phyloP scores from a whole-genome alignment of 2,888 invertebrate species.

The Tinea semifulvella region DNA sequence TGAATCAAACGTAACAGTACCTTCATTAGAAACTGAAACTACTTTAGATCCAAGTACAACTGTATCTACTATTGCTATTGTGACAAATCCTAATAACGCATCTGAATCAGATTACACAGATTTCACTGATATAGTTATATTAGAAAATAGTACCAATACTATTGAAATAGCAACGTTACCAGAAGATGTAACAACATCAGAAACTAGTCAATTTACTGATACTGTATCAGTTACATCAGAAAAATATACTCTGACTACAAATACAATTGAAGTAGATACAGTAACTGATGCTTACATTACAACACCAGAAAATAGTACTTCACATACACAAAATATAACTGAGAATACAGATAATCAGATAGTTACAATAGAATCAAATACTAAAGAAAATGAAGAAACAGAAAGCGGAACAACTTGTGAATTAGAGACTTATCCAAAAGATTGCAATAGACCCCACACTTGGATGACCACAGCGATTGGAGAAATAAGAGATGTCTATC shows the following conservation, averaged over 20 bases:
- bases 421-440: slow-evolving; percentile 23
- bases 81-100: background rate
- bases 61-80: background rate
- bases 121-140: background rate
- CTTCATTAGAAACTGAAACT: background rate
- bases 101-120: background rate
- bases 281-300: background rate
- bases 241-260: background rate
- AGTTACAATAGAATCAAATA: background rate
- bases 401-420: slow-evolving; percentile 12
- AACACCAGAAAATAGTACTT: background rate
- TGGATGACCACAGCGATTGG: slow-evolving; percentile 49
- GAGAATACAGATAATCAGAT: too few species aligned
- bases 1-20: background rate
- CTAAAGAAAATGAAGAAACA: background rate
- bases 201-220: background rate
- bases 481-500: slow-evolving; percentile 41
- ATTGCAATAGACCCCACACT: slow-evolving; percentile 36
- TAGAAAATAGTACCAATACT: background rate
- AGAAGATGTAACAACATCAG: background rate
- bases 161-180: background rate
- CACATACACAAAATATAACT: too few species aligned
- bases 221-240: background rate
- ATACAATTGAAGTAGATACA: too few species aligned
- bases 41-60: background rate